phyloP scores from a whole-genome alignment of 2,113 vertebrate species.

The Elephantulus edwardii region DNA sequence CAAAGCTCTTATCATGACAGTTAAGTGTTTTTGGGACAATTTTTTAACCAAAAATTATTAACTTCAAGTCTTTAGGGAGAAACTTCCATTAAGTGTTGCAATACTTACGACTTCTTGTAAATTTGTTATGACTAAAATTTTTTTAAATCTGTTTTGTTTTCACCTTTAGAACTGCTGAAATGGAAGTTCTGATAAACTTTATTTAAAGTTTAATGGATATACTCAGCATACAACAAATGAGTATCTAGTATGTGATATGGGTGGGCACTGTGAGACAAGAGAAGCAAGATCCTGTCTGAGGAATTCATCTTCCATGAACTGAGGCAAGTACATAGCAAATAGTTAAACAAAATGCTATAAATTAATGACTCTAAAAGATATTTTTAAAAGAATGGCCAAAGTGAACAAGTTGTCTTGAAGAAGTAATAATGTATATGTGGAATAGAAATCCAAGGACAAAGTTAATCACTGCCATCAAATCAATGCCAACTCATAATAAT shows the following conservation, averaged over 20 bases:
- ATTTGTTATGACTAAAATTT: background rate
- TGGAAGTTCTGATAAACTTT: background rate
- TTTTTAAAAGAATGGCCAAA: background rate
- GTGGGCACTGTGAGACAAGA: too few relatives aligned
- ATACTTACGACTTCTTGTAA: background rate
- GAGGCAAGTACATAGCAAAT: background rate
- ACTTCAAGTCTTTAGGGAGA: conserved; percentile 10
- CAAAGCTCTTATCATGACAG: conserved; percentile 21
- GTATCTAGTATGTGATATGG: background rate
- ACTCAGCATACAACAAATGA: background rate
- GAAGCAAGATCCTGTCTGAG: background rate
- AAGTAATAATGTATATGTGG: background rate
- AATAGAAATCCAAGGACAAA: background rate
- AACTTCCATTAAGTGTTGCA: background rate
- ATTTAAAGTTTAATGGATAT: background rate
- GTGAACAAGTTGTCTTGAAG: background rate
- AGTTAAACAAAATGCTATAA: background rate
- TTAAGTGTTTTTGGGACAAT: background rate
- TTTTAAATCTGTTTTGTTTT: background rate
- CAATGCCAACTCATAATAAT: too few relatives aligned
- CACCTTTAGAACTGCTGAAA: background rate
- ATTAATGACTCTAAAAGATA: background rate
- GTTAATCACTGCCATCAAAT: too few relatives aligned
- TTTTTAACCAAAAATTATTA: conserved; percentile 51
- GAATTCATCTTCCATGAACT: background rate